Percentiles rank a stretch among this genome's conserved stretches.
These are phyloP conservation scores for Synergus umbraculus DNA, from an alignment of 2,888 invertebrate species.

Conservation along the genomic window DNA sequence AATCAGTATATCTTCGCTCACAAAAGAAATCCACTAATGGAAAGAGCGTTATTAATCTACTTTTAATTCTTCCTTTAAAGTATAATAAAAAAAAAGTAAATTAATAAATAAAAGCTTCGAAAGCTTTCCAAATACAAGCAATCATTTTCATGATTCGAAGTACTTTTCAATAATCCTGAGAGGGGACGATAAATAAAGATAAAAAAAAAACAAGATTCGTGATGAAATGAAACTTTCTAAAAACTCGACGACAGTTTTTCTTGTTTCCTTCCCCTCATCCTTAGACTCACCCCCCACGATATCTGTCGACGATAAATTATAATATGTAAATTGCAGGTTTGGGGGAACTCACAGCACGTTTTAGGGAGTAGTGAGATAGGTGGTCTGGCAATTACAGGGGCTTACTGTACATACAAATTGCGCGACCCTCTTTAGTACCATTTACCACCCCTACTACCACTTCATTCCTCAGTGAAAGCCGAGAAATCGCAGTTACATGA, in stretches of 20 bases:
- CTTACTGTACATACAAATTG: slow-evolving; percentile 53
- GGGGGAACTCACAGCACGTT: slow-evolving; percentile 4
- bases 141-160: too few species aligned
- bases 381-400: slow-evolving; percentile 51
- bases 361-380: slow-evolving; percentile 45
- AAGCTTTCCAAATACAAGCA: too few species aligned
- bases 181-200: too few species aligned
- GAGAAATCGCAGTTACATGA: slow-evolving; percentile 3
- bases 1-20: not conserved
- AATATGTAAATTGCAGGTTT: slow-evolving; percentile 2
- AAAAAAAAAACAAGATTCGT: not conserved
- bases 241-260: not conserved
- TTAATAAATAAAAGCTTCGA: not conserved
- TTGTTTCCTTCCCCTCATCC: not conserved
- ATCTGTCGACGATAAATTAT: not conserved
- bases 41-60: not conserved
- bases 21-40: not conserved
- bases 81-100: not conserved
- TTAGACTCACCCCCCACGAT: not conserved
- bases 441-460: slow-evolving; percentile 42
- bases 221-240: not conserved
- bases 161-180: too few species aligned
- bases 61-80: not conserved
- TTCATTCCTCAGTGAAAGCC: slow-evolving; percentile 3
- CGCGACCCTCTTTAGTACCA: slow-evolving; percentile 48